Base-by-base conservation (phyloP, 2,888 invertebrate species). In the Troglohyphantes excavatus region DNA sequence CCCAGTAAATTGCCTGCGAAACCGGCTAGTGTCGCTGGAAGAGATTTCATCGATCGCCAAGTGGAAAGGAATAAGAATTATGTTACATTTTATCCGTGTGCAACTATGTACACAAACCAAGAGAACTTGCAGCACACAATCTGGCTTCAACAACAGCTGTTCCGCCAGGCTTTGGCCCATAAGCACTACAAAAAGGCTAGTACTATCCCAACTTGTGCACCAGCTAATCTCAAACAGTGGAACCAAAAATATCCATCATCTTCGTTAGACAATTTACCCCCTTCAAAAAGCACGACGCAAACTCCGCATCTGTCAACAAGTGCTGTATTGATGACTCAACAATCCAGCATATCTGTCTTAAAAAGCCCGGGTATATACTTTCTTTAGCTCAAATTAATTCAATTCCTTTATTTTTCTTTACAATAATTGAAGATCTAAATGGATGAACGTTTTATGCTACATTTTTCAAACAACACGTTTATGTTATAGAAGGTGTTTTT, bases 51-150 rank as follows among this genome's bases (percentile, higher is more conserved):
- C 7, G 84, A 84, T 33, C 72, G 83, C 21, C 84, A 90, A 75
- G 79, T 73, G 5, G 90, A 90, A 61, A 72, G 85, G 29, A 90
- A 90, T 72, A 82, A 79, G 19, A 87, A 90, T 63, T 91, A 88
- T 72, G 84, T 88, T 7, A 84, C 88, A 17, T 84, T 88, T 46
- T 88, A 84, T 53, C 90, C 90, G 27, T 94, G 95, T 0, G 95
- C 95, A 86, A 95, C 95, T 0, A 95, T 96, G 95, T 96, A 96
- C 93, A 96, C 96, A 19, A 95, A 96, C 92, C 95, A 95, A 67
- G 95, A 95, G 0, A 96, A 96, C 93, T 93, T 96, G 27, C 95
- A 96, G 91, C 95, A 96, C 92, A 96, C 96, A 3, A 96, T 96
- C 93, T 93, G 95, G 90, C 93, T 96, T 43, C 96, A 96, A 92